Evolutionary conservation across 1,140 invertebrate genomes (phyloP).

Genomic region (Mya arenaria): DNA sequence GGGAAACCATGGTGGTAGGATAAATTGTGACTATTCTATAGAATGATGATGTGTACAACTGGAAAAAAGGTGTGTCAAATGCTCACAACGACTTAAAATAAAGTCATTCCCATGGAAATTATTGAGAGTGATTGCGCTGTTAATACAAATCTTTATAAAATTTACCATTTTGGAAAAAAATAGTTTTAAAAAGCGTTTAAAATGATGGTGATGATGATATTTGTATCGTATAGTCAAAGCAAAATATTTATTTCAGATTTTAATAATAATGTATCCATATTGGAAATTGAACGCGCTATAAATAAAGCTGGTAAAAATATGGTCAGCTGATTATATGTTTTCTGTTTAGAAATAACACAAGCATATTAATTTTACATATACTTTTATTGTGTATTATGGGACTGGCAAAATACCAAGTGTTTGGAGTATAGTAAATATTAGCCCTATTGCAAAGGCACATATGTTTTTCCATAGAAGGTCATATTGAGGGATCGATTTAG

Average conservation of each 20-base stretch:
- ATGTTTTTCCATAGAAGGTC: background rate
- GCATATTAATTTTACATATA: background rate
- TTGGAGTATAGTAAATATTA: too few species aligned
- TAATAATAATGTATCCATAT: constrained; percentile 19
- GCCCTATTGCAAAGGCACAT: constrained; percentile 25
- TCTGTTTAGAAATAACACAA: constrained; percentile 10
- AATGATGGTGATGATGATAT: background rate
- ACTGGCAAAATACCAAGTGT: constrained; percentile 5
- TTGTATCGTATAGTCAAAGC: background rate
- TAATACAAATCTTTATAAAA: background rate
- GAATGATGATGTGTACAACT: background rate
- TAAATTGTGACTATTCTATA: background rate
- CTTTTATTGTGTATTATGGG: constrained; percentile 8
- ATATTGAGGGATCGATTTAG: constrained; percentile 31
- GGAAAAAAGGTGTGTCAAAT: background rate
- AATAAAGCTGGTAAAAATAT: constrained; percentile 10
- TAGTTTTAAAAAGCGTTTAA: background rate
- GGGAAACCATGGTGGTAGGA: constrained; percentile 17
- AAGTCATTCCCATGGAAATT: constrained; percentile 21
- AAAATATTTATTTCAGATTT: background rate
- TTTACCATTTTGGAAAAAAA: background rate
- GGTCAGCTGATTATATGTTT: background rate
- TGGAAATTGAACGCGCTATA: constrained; percentile 3
- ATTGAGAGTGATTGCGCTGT: background rate
- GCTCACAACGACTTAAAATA: background rate